Percentiles rank a stretch among this genome's conserved stretches.
phyloP scores from a whole-genome alignment of 2,113 vertebrate genomes.

The Myrmecobius fasciatus region DNA sequence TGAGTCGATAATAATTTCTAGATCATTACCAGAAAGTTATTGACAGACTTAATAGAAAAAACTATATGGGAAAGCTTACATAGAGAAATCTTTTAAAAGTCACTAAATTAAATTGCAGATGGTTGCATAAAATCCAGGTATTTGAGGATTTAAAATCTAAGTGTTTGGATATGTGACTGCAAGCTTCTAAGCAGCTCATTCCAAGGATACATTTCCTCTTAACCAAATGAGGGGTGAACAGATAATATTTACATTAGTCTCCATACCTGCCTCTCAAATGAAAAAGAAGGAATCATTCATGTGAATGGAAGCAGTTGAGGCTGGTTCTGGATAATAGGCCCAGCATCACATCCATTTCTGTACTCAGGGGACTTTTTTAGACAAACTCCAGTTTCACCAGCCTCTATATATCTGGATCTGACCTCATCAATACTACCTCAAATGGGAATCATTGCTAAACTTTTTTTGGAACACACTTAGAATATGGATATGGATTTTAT shows the following conservation, averaged over 20 bases:
- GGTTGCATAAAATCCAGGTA: not conserved
- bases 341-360: conserved; percentile 20
- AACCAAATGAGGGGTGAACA: conserved; percentile 19
- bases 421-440: conserved; percentile 68
- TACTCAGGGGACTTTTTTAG: conserved; percentile 47
- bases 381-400: conserved; percentile 58
- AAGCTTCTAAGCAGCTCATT: conserved; percentile 25
- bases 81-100: conserved; percentile 23
- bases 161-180: conserved; percentile 26
- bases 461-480: conserved; percentile 70
- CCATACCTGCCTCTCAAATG: conserved; percentile 32
- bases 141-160: conserved; percentile 46
- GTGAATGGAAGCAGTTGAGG: conserved; percentile 42
- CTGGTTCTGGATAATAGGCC: conserved; percentile 22
- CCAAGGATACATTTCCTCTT: conserved; percentile 26
- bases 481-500: conserved; percentile 73
- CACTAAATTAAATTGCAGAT: conserved; percentile 36
- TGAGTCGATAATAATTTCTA: conserved; percentile 2
- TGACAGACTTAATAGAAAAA: conserved; percentile 22
- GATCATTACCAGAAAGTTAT: conserved; percentile 34
- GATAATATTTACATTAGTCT: not conserved
- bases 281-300: conserved; percentile 13
- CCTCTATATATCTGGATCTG: conserved; percentile 59
- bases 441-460: conserved; percentile 58
- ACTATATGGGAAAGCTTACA: not conserved